Percentiles rank a stretch among this genome's conserved stretches.
phyloP scores from a whole-genome alignment of 2,888 invertebrate species.

The Callyntrura sp. region DNA sequence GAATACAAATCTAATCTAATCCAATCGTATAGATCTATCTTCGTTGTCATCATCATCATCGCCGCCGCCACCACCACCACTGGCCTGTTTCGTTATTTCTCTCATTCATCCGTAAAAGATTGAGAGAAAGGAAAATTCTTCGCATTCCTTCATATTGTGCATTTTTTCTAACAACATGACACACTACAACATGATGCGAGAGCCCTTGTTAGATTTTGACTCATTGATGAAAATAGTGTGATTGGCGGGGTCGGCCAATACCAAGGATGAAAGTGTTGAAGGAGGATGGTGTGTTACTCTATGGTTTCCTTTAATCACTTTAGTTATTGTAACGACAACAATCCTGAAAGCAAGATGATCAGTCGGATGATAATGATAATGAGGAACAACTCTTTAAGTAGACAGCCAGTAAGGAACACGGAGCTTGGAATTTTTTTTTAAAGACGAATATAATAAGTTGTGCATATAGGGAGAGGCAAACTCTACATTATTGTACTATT shows the following conservation, averaged over 20 bases:
- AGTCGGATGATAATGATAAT: conserved; percentile 72
- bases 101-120: conserved; percentile 69
- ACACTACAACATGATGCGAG: conserved; percentile 23
- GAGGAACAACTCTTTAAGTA: conserved; percentile 55
- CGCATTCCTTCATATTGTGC: conserved; percentile 58
- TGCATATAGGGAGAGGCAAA: not conserved
- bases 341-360: conserved; percentile 59
- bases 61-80: conserved; percentile 36
- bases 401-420: conserved; percentile 55
- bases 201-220: not conserved
- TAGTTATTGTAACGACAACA: conserved; percentile 71
- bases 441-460: conserved; percentile 18
- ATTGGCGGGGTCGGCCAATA: conserved; percentile 1
- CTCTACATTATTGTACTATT: too few relatives aligned
- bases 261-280: not conserved
- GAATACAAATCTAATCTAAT: conserved; percentile 78
- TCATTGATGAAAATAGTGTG: conserved; percentile 47
- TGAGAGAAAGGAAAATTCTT: conserved; percentile 65
- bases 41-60: conserved; percentile 41
- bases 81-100: conserved; percentile 26
- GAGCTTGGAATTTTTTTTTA: conserved; percentile 51
- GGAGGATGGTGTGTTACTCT: conserved; percentile 6
- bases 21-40: conserved; percentile 79
- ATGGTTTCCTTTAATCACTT: conserved; percentile 76
- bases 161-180: conserved; percentile 50